Evolutionary conservation across 2,888 invertebrate species (phyloP).

Genomic region (Drosophila koepferae): DNA sequence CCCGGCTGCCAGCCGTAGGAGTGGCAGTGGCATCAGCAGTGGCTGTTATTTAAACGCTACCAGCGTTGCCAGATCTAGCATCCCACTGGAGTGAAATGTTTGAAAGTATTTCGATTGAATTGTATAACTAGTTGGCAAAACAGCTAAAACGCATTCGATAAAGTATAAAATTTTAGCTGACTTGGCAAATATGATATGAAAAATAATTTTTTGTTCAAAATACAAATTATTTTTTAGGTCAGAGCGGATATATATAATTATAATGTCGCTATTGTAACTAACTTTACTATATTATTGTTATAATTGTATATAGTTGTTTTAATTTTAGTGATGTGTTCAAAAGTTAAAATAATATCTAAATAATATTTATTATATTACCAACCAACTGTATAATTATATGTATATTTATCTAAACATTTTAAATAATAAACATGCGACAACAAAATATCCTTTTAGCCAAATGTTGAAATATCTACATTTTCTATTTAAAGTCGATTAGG

Average conservation of each 20-base stretch:
- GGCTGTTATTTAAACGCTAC: slow-evolving; percentile 64
- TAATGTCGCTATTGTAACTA: not conserved
- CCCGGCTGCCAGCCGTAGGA: slow-evolving; percentile 59
- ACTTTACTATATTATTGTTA: not conserved
- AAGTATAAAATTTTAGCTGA: slow-evolving; percentile 18
- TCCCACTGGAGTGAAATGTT: slow-evolving; percentile 33
- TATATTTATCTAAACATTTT: not conserved
- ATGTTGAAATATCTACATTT: not conserved
- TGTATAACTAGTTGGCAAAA: slow-evolving; percentile 37
- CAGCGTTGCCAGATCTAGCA: slow-evolving; percentile 56
- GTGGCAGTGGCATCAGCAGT: slow-evolving; percentile 60
- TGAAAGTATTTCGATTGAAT: slow-evolving; percentile 49
- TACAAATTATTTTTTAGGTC: not conserved
- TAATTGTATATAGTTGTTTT: not conserved
- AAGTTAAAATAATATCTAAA: not conserved
- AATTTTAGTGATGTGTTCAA: not conserved
- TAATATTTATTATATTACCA: not conserved
- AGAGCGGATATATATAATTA: not conserved
- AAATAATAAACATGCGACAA: not conserved
- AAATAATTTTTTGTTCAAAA: not conserved
- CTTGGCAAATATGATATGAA: not conserved
- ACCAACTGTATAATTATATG: not conserved
- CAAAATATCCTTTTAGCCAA: not conserved
- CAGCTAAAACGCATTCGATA: slow-evolving; percentile 32
- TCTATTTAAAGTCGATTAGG: not conserved